Conservation (phyloP, 2,888 invertebrate genomes). For the Acronicta leporina region DNA sequence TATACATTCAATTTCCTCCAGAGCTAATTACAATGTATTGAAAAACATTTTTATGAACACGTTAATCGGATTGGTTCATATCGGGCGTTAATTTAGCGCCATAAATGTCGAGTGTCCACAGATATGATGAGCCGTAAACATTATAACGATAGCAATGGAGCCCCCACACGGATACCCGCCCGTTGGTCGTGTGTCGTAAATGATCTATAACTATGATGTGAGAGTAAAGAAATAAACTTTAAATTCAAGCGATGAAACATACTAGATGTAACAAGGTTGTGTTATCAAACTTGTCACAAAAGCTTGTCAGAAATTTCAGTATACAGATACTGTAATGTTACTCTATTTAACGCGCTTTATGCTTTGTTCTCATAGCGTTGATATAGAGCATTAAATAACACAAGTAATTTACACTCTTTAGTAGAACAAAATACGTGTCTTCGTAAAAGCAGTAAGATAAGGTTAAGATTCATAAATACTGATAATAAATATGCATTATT, state of each 20-base stretch:
- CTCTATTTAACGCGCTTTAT: too few relatives aligned
- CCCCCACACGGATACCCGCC: slow-evolving; percentile 37
- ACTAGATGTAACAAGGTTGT: slow-evolving; percentile 9
- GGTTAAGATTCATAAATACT: slow-evolving; percentile 3
- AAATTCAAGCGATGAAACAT: slow-evolving; percentile 21
- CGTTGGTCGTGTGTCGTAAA: slow-evolving; percentile 41
- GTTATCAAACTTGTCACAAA: not conserved
- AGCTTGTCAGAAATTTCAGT: too few relatives aligned
- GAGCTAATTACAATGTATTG: slow-evolving; percentile 20
- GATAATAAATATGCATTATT: slow-evolving; percentile 21
- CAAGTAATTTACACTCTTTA: not conserved
- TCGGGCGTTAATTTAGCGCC: slow-evolving; percentile 73
- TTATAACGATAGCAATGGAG: slow-evolving; percentile 35
- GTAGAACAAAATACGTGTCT: slow-evolving; percentile 3
- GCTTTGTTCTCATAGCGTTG: too few relatives aligned
- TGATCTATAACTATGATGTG: slow-evolving; percentile 38
- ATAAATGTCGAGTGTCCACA: slow-evolving; percentile 66
- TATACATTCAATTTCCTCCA: not conserved
- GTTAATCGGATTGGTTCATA: slow-evolving; percentile 49
- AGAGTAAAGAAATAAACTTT: slow-evolving; percentile 32
- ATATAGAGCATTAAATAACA: not conserved
- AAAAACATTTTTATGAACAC: slow-evolving; percentile 32
- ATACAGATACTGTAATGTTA: too few relatives aligned
- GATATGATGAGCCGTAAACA: slow-evolving; percentile 69
- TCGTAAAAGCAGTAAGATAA: slow-evolving; percentile 12